Base-by-base conservation (phyloP, 1,140 invertebrate genomes). In the Anthonomus grandis region DNA sequence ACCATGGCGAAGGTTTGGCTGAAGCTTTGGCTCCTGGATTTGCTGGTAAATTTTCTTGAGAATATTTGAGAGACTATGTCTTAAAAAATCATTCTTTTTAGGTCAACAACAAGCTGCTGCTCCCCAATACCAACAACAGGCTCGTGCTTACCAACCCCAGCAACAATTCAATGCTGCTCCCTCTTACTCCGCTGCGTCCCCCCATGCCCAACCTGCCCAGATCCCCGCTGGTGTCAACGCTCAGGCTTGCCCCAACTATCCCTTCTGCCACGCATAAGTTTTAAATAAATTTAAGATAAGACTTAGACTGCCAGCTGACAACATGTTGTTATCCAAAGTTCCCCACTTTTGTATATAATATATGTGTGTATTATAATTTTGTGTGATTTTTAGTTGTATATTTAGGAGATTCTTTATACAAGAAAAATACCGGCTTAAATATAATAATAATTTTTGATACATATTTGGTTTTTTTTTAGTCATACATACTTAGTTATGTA, bases 201-300 rank as follows among this genome's bases (percentile, higher is more conserved):
- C 27, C 13, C 41, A 48, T 38, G 25, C 53, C n/a, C 57, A 61
- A 46, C 74, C 71, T 12, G 66, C 70, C 12, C 71, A 73, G 54
- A 78, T 78, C 62, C 79, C 79, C 4, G 79, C 79, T 34, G 76
- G 75, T 62, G 73, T 80, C 54, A 74, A 75, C 58, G 70, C 79
- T 2, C 74, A 78, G 5, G 68, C 74, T 31, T 82, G 79, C 70
- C 79, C 79, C 57, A 82, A 81, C 75, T 81, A 81, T 68, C 79
- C 80, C 1, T 82, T 77, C 76, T 81, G 79, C 64, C 74, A 71
- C 17, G 45, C 45, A 22, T 48, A 49, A 47, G 22, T 13, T 17
- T 10, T 15, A 8, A 4, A 60, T 4, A n/a, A 44, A 59, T 23
- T 39, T 23, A 19, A 38, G 19, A 36, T 23, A 53, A 51, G 55